Conservation (phyloP, 2,888 invertebrate genomes). For the Mesorhabditis sp. region DNA sequence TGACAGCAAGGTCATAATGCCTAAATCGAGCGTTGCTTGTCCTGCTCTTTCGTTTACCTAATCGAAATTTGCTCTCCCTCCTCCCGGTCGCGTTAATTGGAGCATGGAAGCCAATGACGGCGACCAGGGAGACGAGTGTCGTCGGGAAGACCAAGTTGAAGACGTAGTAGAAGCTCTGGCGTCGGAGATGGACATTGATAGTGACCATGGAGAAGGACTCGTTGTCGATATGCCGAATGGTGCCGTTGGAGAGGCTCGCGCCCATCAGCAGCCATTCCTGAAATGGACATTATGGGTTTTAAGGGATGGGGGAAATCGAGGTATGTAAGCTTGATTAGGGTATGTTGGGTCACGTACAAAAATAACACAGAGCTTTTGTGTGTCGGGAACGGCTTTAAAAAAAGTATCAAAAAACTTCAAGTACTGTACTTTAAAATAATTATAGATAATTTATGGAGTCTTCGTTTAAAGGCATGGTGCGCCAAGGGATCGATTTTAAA, state of each 20-base stretch:
- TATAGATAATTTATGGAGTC: too few relatives aligned
- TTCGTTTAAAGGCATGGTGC: too few relatives aligned
- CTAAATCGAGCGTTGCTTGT: slow-evolving; percentile 17
- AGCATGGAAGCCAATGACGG: slow-evolving; percentile 63
- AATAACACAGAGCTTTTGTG: too few relatives aligned
- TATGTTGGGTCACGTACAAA: background rate
- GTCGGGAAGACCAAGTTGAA: slow-evolving; percentile 64
- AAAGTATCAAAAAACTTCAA: too few relatives aligned
- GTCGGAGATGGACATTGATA: slow-evolving; percentile 46
- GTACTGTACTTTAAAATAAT: too few relatives aligned
- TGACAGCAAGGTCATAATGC: slow-evolving; percentile 62
- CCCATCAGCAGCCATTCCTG: slow-evolving; percentile 43
- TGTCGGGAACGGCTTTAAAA: too few relatives aligned
- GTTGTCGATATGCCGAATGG: slow-evolving; percentile 42
- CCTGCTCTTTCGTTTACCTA: slow-evolving; percentile 49
- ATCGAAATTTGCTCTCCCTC: slow-evolving; percentile 56
- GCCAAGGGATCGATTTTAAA: too few relatives aligned
- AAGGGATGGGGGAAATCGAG: too few relatives aligned
- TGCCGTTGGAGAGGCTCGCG: slow-evolving; percentile 47
- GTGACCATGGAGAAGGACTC: slow-evolving; percentile 53
- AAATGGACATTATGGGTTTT: background rate
- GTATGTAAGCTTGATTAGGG: background rate
- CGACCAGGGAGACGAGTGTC: slow-evolving; percentile 62
- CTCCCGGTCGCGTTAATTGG: slow-evolving; percentile 61
- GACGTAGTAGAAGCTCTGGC: slow-evolving; percentile 63